Evolutionary conservation across 2,888 invertebrate species (phyloP).

Genomic region (Dastarcus helophoroides): DNA sequence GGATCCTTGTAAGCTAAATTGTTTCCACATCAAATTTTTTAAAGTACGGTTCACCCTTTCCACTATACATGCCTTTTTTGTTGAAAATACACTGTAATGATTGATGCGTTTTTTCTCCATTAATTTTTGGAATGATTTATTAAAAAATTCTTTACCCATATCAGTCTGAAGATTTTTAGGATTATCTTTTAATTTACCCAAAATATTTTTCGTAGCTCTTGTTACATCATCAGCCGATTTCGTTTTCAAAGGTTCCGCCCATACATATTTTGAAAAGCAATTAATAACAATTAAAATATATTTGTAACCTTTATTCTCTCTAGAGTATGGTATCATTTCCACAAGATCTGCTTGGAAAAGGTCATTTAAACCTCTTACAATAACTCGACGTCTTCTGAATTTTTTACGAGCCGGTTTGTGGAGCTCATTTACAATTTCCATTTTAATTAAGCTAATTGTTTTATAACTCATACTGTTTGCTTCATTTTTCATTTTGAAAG

Average conservation of each 20-base stretch:
- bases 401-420: too few relatives aligned
- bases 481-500: too few relatives aligned
- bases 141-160: conserved; percentile 13
- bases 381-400: conserved; percentile 22
- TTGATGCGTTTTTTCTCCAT: conserved; percentile 11
- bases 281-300: conserved; percentile 26
- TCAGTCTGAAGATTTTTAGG: conserved; percentile 14
- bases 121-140: conserved; percentile 7
- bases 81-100: conserved; percentile 10
- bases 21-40: conserved; percentile 14
- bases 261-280: conserved; percentile 27
- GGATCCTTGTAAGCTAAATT: conserved; percentile 19
- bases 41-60: conserved; percentile 12
- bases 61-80: conserved; percentile 1
- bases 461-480: too few relatives aligned
- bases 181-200: background rate
- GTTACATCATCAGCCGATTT: conserved; percentile 20
- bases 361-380: conserved; percentile 28
- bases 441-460: too few relatives aligned
- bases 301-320: conserved; percentile 19
- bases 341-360: conserved; percentile 32
- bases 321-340: conserved; percentile 24
- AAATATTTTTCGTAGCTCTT: conserved; percentile 10
- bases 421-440: too few relatives aligned
- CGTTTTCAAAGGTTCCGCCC: conserved; percentile 21